These are phyloP conservation scores for Deroplatys truncata DNA, from an alignment of 2,888 invertebrate species.

Conservation along the genomic window DNA sequence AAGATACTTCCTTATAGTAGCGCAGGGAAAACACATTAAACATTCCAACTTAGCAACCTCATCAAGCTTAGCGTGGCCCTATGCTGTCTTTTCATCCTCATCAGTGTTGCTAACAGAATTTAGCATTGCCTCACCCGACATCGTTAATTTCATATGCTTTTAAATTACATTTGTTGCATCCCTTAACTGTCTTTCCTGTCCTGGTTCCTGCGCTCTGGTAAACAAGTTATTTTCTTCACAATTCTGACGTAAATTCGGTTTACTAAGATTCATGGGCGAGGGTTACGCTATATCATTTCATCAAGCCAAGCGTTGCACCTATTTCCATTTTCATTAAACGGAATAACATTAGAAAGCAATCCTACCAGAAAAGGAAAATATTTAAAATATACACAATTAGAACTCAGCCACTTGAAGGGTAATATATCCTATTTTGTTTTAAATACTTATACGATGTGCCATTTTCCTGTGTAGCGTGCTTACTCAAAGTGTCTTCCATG, in stretches of 20 bases:
- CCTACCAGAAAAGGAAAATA: too few relatives aligned
- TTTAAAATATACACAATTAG: too few relatives aligned
- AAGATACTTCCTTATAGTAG: background rate
- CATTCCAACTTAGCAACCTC: background rate
- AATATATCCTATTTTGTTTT: too few relatives aligned
- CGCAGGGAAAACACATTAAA: background rate
- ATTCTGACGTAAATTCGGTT: background rate
- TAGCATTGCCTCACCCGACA: background rate
- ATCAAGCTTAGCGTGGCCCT: background rate
- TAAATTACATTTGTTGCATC: background rate
- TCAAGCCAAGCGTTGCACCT: background rate
- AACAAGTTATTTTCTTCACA: background rate
- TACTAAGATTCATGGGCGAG: background rate
- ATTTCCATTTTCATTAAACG: background rate
- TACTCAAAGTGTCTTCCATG: too few relatives aligned
- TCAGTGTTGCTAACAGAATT: background rate
- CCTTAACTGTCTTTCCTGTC: background rate
- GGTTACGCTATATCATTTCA: background rate
- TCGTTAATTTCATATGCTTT: background rate
- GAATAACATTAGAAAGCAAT: background rate
- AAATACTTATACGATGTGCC: too few relatives aligned
- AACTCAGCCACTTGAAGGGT: too few relatives aligned
- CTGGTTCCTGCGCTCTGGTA: background rate
- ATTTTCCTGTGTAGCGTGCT: too few relatives aligned
- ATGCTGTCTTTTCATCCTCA: background rate